Evolutionary conservation across 1,140 invertebrate species (phyloP).

Genomic region (Zaprionus davidi): DNA sequence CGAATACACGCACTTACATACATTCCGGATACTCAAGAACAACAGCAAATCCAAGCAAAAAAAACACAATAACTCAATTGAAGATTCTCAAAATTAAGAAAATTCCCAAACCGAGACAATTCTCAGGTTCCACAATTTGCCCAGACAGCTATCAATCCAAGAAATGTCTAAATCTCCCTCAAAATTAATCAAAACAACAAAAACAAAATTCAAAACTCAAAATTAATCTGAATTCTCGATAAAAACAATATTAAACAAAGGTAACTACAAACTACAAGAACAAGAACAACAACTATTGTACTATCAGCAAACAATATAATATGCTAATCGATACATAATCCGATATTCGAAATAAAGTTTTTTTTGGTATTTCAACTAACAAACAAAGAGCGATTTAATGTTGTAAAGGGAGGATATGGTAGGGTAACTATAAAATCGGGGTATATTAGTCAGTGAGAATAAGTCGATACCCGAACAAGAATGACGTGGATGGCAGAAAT

Average conservation of each 20-base stretch:
- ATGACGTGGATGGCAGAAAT: no score
- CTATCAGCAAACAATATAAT: slow-evolving; percentile 21
- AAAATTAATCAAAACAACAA: not conserved
- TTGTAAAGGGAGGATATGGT: no score
- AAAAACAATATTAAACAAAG: slow-evolving; percentile 19
- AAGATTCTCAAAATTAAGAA: not conserved
- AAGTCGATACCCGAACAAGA: no score
- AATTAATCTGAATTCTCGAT: not conserved
- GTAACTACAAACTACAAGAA: slow-evolving; percentile 15
- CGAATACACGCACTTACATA: not conserved
- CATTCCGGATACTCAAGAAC: not conserved
- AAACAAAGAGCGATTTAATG: not conserved
- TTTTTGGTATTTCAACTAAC: slow-evolving; percentile 76
- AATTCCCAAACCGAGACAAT: slow-evolving; percentile 8
- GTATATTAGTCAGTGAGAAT: no score
- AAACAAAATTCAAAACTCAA: slow-evolving; percentile 4
- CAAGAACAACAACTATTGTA: slow-evolving; percentile 7
- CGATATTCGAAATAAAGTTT: slow-evolving; percentile 66
- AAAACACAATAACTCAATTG: not conserved
- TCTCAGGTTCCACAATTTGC: slow-evolving; percentile 22
- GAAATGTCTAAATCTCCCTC: slow-evolving; percentile 10
- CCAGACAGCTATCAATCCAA: slow-evolving; percentile 19
- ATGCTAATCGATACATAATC: slow-evolving; percentile 57
- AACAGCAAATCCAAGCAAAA: not conserved
- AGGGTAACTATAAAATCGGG: no score